Conservation (phyloP, 2,888 invertebrate species). For the Eupithecia abbreviata region DNA sequence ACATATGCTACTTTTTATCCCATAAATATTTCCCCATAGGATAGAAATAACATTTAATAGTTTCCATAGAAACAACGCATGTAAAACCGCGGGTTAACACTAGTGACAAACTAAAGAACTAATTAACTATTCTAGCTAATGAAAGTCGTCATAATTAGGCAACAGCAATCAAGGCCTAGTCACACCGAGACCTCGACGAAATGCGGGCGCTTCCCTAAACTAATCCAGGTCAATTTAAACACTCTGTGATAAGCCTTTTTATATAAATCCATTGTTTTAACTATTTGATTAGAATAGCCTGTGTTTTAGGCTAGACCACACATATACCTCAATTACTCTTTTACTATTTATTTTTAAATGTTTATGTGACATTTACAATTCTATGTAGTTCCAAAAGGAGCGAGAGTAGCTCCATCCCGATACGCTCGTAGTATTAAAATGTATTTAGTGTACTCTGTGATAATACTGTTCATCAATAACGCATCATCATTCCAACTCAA, state of each 20-base stretch:
- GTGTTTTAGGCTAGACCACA: not conserved
- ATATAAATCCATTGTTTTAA: slow-evolving; percentile 19
- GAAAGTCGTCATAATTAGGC: not conserved
- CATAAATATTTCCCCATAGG: too few relatives aligned
- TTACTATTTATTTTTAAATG: not conserved
- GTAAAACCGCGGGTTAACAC: too few relatives aligned
- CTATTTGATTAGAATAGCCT: slow-evolving; percentile 9
- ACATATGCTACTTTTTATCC: too few relatives aligned
- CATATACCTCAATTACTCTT: not conserved
- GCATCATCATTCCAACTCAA: not conserved
- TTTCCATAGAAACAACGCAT: too few relatives aligned
- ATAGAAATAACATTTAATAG: too few relatives aligned
- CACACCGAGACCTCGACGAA: slow-evolving; percentile 30
- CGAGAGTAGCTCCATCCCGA: slow-evolving; percentile 6
- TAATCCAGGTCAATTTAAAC: slow-evolving; percentile 17
- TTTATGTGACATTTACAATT: not conserved
- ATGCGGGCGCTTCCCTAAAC: slow-evolving; percentile 33
- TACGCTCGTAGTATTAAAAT: slow-evolving; percentile 9
- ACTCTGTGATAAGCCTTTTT: slow-evolving; percentile 18
- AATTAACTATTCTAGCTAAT: not conserved
- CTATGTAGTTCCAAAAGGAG: not conserved
- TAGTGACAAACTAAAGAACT: too few relatives aligned
- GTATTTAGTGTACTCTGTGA: slow-evolving; percentile 10
- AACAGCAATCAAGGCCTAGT: slow-evolving; percentile 16
- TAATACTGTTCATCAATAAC: not conserved